These are phyloP conservation scores for Pogonocichla stellata DNA, from an alignment of 2,113 vertebrate genomes.

Conservation along the genomic window DNA sequence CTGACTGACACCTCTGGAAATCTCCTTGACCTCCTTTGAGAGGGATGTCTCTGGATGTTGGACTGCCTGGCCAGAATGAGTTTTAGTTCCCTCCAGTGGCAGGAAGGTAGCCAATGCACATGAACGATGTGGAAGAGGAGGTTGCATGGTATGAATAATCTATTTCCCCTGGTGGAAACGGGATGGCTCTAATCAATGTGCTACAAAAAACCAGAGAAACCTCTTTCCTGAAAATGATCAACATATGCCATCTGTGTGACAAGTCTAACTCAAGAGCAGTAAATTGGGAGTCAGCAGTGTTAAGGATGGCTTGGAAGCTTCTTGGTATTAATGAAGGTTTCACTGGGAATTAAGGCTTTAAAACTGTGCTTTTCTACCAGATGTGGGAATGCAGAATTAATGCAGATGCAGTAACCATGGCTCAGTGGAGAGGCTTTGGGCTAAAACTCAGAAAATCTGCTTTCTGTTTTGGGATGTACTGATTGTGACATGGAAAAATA, in stretches of 20 bases:
- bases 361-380: not conserved
- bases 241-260: not conserved
- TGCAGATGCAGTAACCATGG: not conserved
- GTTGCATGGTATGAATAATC: not conserved
- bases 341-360: not conserved
- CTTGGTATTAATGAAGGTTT: not conserved
- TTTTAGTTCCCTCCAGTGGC: not conserved
- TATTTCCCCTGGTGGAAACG: not conserved
- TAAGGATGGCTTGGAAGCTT: not conserved
- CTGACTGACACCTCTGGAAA: not conserved
- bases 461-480: not conserved
- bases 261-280: not conserved
- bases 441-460: not conserved
- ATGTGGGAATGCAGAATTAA: not conserved
- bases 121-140: not conserved
- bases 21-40: not conserved
- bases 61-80: not conserved
- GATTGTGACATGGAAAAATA: not conserved
- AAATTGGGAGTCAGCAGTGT: not conserved
- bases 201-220: not conserved
- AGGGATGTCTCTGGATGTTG: not conserved
- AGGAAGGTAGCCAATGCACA: not conserved
- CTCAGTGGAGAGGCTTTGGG: not conserved
- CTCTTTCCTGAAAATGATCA: not conserved
- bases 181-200: not conserved